Evolutionary conservation across 1,140 invertebrate genomes (phyloP), one percentile per base, ranked within the genome.

Genomic region (Euura lappo): DNA sequence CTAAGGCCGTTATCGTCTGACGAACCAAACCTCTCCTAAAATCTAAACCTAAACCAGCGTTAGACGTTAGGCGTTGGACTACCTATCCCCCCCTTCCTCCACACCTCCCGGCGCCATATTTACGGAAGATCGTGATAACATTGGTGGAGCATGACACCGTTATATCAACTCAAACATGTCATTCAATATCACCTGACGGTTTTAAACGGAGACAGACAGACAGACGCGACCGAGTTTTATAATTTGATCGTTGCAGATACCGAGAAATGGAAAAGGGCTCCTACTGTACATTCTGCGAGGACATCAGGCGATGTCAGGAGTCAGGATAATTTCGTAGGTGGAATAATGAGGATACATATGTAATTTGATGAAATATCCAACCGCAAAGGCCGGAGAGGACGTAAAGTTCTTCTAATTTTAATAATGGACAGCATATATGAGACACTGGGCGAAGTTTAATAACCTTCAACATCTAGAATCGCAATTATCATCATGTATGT

Each of bases 311-410:
- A 28, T n/a, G 28, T 77, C 79, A 72, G 71, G 72, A 47, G 68
- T 76, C 72, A 72, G 73, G 76, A 71, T 80, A 79, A 80, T 80
- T 74, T 80, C 75, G 71, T 79, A 77, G 79, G 79, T 75, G 79
- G 76, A 76, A 72, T 78, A 73, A 45, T 44, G 64, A 66, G 70
- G 13, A 13, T 44, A 70, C 69, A 47, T 47, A 70, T 47, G 45
- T 70, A 47, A 28, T 28, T 28, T 45, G 66, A 72, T 64, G 64
- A 68, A 72, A 72, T 66, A 46, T 44, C 28, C 28, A 28, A 28
- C 28, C 28, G 28, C 28, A 28, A 28, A 28, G 28, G 28, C 0
- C 28, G 28, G 1, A 28, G 28, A 28, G 28, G 28, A 28, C 28
- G 28, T 28, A 28, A 28, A 28, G 28, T 28, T 28, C 28, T 28